Evolutionary conservation across 1,140 invertebrate species (phyloP), one percentile per base, ranked within the genome.

Genomic region (Aphelinus atriplicis): DNA sequence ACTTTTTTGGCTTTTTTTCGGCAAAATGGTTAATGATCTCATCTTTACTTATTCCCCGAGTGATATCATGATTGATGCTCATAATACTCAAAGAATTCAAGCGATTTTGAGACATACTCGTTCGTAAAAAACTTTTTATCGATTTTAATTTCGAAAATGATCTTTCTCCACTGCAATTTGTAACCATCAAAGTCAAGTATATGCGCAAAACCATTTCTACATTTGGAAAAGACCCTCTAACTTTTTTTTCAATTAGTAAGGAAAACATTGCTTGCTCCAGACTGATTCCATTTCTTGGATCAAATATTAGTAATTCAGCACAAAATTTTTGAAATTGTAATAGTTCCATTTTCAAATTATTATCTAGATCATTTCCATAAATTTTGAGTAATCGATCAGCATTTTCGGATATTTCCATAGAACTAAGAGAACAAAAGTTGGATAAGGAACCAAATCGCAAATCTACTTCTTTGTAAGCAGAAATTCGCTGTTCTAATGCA

Each of bases 121-220:
- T 57, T 3, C 62, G 47, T 3, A 73, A 47, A 0, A 4, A 5
- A 58, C 65, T 58, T 66, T 74, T 67, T 58, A 68, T 46, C 3
- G n/a, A 26, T n/a, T 67, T 47, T 47, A 74, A 62, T 45, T 50
- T 46, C 3, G 65, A 74, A 61, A 74, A 74, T 60, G 72, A 74
- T 43, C 72, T 42, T 55, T 68, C 65, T 1, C 72, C 64, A 68
- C 7, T 67, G 9, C 56, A 67, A 51, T 74, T 74, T 26, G 55
- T 68, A 60, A 67, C 62, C 57, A 61, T 51, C n/a, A 74, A 46
- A 7, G 42, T 67, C 50, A 61, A 68, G 48, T 68, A 72, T 43
- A 74, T 74, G 7, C 53, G 26, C 42, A 74, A 67, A 48, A n/a
- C 10, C 7, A 74, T 67, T 66, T 74, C 64, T n/a, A 74, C 42